Conservation (phyloP, 2,888 invertebrate species). For the Trypoxylon attenuatum region DNA sequence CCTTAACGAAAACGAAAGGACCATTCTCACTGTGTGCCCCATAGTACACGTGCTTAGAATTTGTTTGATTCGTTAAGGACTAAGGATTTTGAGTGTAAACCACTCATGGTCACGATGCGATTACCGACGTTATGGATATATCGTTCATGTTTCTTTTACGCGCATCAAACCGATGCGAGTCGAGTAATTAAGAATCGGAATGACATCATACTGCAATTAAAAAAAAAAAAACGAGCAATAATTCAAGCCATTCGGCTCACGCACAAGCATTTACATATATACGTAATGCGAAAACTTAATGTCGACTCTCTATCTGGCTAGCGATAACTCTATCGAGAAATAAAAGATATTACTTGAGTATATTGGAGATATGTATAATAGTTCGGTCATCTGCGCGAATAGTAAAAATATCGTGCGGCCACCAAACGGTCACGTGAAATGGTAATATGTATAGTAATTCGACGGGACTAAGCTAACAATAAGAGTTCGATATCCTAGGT, state of each 20-base stretch:
- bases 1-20: too few relatives aligned
- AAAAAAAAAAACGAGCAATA: too few relatives aligned
- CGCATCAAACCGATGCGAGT: background rate
- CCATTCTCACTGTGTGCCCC: too few relatives aligned
- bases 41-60: too few relatives aligned
- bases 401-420: too few relatives aligned
- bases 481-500: too few relatives aligned
- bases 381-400: too few relatives aligned
- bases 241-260: background rate
- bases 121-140: background rate
- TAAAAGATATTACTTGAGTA: constrained; percentile 32
- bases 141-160: background rate
- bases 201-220: background rate
- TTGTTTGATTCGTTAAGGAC: too few relatives aligned
- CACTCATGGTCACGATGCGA: background rate
- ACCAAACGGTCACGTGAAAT: too few relatives aligned
- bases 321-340: constrained; percentile 35
- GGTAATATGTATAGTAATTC: too few relatives aligned
- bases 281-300: constrained; percentile 21
- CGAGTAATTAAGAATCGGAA: background rate
- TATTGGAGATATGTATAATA: constrained; percentile 23
- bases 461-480: too few relatives aligned
- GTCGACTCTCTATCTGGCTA: constrained; percentile 44
- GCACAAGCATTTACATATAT: background rate
- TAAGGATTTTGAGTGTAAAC: too few relatives aligned